phyloP scores from a whole-genome alignment of 2,888 invertebrate species.

The Pterostichus madidus region DNA sequence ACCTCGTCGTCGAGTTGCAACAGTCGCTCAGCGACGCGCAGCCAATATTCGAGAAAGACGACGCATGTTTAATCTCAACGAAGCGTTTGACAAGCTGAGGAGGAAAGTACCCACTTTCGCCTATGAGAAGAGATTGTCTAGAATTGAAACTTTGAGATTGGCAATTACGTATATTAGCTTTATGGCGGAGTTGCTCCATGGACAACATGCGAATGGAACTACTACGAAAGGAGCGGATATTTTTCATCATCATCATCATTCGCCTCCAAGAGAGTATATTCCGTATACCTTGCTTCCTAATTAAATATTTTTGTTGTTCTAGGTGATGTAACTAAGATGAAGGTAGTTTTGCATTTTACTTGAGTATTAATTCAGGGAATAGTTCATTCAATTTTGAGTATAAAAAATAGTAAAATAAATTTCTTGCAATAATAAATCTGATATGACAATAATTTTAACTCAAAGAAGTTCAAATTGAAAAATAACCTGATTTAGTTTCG shows the following conservation, averaged over 20 bases:
- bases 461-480: too few species aligned
- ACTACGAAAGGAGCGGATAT: conserved; percentile 74
- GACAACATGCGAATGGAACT: conserved; percentile 76
- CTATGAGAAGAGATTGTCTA: conserved; percentile 95
- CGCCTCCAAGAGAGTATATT: conserved; percentile 76
- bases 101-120: conserved; percentile 97
- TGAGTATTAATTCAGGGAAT: too few species aligned
- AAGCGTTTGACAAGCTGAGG: conserved; percentile 95
- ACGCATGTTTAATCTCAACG: conserved; percentile 97
- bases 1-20: conserved; percentile 91
- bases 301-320: conserved; percentile 23
- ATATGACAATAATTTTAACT: too few species aligned
- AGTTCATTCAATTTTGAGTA: too few species aligned
- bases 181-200: conserved; percentile 93
- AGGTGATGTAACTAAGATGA: background rate
- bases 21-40: conserved; percentile 93
- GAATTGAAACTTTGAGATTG: conserved; percentile 95
- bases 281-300: conserved; percentile 73
- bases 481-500: too few species aligned
- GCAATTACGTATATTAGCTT: conserved; percentile 98
- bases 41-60: conserved; percentile 96
- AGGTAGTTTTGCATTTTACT: too few species aligned
- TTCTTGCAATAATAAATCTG: too few species aligned
- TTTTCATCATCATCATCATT: conserved; percentile 70
- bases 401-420: too few species aligned